Evolutionary conservation across 2,113 vertebrate species (phyloP).

Genomic region (Oxygymnocypris stewartii): DNA sequence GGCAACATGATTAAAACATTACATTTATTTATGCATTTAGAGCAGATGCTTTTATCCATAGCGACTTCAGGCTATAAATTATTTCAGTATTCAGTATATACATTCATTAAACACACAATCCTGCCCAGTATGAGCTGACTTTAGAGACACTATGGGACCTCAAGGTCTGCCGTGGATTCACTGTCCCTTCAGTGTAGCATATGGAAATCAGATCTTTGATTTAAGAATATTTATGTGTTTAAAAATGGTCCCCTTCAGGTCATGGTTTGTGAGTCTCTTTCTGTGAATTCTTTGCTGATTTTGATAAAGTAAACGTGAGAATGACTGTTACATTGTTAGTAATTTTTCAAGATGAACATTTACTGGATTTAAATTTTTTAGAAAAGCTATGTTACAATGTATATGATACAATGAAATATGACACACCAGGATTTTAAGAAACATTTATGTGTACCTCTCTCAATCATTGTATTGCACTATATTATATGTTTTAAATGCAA

Average conservation of each 20-base stretch:
- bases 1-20: conserved; percentile 29
- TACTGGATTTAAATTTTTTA: too few relatives aligned
- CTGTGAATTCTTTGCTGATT: background rate
- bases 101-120: conserved; percentile 2
- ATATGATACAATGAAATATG: background rate
- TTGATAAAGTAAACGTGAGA: too few relatives aligned
- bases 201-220: background rate
- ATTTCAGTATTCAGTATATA: too few relatives aligned
- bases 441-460: background rate
- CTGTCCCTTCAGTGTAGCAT: background rate
- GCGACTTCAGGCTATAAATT: too few relatives aligned
- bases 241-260: background rate
- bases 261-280: background rate
- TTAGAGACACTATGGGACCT: background rate
- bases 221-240: background rate
- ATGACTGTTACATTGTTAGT: too few relatives aligned
- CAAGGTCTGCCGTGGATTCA: background rate
- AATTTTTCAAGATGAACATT: too few relatives aligned
- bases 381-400: background rate
- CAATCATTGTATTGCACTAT: background rate
- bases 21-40: background rate
- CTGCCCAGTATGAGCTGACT: background rate
- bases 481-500: background rate
- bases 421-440: background rate
- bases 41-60: too few relatives aligned